These are phyloP conservation scores for Colius striatus DNA, from an alignment of 2,113 vertebrate genomes.

Conservation along the genomic window DNA sequence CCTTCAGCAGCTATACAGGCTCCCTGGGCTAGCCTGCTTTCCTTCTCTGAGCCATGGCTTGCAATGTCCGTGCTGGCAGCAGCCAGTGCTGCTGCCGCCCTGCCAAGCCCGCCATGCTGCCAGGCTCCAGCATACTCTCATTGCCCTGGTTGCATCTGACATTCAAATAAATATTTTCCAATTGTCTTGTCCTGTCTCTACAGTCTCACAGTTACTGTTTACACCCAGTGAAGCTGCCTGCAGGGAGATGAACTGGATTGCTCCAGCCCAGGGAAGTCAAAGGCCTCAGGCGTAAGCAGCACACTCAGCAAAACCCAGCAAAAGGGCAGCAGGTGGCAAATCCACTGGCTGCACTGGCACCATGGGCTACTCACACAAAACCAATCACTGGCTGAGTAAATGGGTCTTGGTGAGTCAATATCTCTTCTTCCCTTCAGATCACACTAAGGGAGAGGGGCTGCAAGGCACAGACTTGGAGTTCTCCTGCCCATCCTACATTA, in stretches of 20 bases:
- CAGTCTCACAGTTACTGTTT: neutral
- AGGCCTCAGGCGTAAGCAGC: fast-evolving
- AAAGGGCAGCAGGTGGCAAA: neutral
- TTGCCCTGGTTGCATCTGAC: neutral
- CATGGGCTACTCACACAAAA: neutral
- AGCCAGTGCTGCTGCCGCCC: neutral
- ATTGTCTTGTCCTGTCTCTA: neutral
- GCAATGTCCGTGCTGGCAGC: neutral
- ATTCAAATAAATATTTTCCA: neutral
- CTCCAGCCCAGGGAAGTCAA: neutral
- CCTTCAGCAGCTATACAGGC: neutral
- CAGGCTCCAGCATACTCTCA: neutral
- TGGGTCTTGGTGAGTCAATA: neutral
- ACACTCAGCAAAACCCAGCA: neutral
- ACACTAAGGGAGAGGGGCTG: neutral
- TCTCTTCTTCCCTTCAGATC: neutral
- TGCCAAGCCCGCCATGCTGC: neutral
- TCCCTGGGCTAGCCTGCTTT: neutral
- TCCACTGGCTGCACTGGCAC: neutral
- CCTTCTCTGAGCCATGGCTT: neutral
- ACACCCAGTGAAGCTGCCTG: fast-evolving
- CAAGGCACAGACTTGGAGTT: neutral
- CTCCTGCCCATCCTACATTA: neutral
- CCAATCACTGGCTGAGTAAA: neutral
- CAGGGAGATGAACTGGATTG: neutral